A percentile compares a stretch with the other conserved stretches of the same genome.
phyloP scores from a whole-genome alignment of 2,888 invertebrate genomes.

The Ormyrus thymus region DNA sequence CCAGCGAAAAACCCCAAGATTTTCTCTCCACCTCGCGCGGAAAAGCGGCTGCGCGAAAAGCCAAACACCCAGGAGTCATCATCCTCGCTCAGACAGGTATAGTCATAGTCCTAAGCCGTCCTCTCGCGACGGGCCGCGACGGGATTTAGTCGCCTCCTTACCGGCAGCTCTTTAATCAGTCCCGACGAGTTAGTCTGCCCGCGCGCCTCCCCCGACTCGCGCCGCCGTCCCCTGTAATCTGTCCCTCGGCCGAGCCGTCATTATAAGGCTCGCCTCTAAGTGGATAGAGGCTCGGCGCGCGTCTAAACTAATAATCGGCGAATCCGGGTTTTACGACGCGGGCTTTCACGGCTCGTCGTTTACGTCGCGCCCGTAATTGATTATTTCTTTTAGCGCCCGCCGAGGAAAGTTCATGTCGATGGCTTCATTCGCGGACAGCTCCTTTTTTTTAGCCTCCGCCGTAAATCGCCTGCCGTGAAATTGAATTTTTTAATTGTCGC shows the following conservation, averaged over 20 bases:
- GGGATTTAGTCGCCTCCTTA: background rate
- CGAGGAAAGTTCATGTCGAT: too few relatives aligned
- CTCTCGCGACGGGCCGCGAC: background rate
- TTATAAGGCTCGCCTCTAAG: slow-evolving; percentile 4
- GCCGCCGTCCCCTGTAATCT: slow-evolving; percentile 31
- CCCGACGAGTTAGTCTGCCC: slow-evolving; percentile 3
- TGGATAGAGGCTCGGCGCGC: background rate
- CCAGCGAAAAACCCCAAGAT: too few relatives aligned
- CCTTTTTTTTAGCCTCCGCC: too few relatives aligned
- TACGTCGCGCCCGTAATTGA: background rate
- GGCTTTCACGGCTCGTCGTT: slow-evolving; percentile 15
- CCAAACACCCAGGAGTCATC: background rate
- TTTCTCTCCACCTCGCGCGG: too few relatives aligned
- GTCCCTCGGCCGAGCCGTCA: background rate
- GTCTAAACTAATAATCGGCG: slow-evolving; percentile 39
- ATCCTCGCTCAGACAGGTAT: background rate
- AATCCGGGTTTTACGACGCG: slow-evolving; percentile 30
- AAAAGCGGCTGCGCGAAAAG: background rate
- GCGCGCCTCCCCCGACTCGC: background rate
- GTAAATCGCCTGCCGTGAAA: background rate
- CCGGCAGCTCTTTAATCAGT: slow-evolving; percentile 32
- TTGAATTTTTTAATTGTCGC: slow-evolving; percentile 12
- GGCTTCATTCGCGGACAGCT: too few relatives aligned
- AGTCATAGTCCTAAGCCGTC: slow-evolving; percentile 10
- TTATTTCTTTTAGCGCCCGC: slow-evolving; percentile 4